A percentile compares a stretch with the other conserved stretches of the same genome.
Conservation (phyloP, 2,888 invertebrate genomes). For the Callyntrura sp. region DNA sequence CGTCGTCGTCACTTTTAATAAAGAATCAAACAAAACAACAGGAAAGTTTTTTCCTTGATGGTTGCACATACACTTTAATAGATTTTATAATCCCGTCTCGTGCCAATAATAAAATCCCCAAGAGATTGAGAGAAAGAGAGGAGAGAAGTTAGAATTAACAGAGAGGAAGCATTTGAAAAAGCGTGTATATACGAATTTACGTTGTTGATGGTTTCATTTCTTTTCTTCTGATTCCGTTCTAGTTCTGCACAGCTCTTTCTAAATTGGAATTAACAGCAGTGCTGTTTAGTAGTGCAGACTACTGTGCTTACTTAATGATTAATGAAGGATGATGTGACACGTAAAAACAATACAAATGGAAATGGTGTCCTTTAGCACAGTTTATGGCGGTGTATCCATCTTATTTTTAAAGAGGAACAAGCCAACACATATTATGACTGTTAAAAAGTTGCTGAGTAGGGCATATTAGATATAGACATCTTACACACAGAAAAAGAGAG, state of each 20-base stretch:
- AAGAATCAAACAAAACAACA: constrained; percentile 8
- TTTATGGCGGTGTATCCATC: neutral
- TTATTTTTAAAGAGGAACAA: neutral
- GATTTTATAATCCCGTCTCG: constrained; percentile 39
- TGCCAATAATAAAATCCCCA: constrained; percentile 46
- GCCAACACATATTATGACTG: neutral
- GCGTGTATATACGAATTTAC: neutral
- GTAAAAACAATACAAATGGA: constrained; percentile 42
- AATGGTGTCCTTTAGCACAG: constrained; percentile 3
- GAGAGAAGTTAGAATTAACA: neutral
- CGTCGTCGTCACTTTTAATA: constrained; percentile 4
- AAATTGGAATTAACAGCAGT: too few species aligned
- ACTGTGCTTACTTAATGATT: neutral
- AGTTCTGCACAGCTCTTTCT: neutral
- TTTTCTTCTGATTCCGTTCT: neutral
- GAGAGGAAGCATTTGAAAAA: neutral
- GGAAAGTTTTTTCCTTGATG: constrained; percentile 1
- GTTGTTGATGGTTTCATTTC: too few species aligned
- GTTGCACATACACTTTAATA: neutral
- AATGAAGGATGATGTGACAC: constrained; percentile 26
- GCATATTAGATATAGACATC: neutral
- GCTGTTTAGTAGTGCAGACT: neutral
- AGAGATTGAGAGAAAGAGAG: too few species aligned
- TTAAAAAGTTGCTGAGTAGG: too few species aligned
- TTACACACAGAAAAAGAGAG: neutral